Evolutionary conservation across 2,797 vertebrate genomes (phyloP), one percentile per base, ranked within the genome.

Genomic region (Centropyge bicolor): DNA sequence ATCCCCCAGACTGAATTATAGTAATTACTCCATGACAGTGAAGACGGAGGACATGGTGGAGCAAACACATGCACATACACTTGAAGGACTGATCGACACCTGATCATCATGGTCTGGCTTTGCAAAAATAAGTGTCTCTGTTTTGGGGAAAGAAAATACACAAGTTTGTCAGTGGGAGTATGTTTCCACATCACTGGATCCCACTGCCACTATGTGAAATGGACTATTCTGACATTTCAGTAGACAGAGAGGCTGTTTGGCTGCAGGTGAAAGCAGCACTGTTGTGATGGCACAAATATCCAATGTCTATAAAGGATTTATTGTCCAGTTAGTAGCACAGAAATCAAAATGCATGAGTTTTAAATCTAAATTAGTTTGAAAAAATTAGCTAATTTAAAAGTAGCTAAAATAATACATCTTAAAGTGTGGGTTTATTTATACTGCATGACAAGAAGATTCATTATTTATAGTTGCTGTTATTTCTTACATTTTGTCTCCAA

Each of bases 11-110:
- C 76, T 61, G 56, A 84, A 86, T 65, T 76, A 56, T 16, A 81
- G 82, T 88, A 82, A 91, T 80, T 74, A 78, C 74, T 73, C 59
- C 20, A 22, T 79, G 77, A 79, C 76, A 73, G 67, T 73, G 22
- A 52, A 77, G 61, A 67, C 57, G 14, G 17, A 46, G 60, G 9
- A 17, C 40, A 57, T 1, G 5, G 17, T 54, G 40, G 52, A 70
- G 60, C 61, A 74, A 54, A 74, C 36, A 70, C 35, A 59, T 31
- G 38, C 46, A 70, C 1, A 4, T 14, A 16, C 8, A 64, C 59
- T 38, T 35, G 35, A 35, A 52, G 12, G 43, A 64, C 40, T 20
- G 17, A 65, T 22, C 38, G 41, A 57, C 9, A 20, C 49, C 16
- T 76, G 1, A 27, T 57, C 27, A n/a, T 14, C 8, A 19, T n/a